A percentile compares a stretch with the other conserved stretches of the same genome.
phyloP scores from a whole-genome alignment of 2,888 invertebrate genomes.

The Drosophila setosimentum region DNA sequence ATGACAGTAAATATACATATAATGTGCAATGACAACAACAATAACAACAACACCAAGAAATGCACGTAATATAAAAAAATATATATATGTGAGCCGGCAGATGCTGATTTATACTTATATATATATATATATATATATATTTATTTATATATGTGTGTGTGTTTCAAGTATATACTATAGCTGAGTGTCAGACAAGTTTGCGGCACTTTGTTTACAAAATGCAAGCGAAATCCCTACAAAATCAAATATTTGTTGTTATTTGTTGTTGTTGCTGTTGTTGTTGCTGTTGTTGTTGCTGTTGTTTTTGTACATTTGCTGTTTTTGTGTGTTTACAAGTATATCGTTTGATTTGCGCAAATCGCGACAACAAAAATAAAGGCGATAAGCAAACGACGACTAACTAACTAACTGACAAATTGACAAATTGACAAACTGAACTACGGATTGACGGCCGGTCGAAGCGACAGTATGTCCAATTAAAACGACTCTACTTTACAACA shows the following conservation, averaged over 20 bases:
- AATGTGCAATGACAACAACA: slow-evolving; percentile 6
- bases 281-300: neutral
- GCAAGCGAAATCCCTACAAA: slow-evolving; percentile 29
- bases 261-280: slow-evolving; percentile 23
- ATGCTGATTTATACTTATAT: slow-evolving; percentile 31
- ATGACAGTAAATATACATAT: slow-evolving; percentile 30
- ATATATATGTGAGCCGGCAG: slow-evolving; percentile 66
- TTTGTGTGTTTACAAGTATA: slow-evolving; percentile 60
- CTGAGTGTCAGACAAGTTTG: slow-evolving; percentile 55
- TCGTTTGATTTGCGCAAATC: slow-evolving; percentile 79
- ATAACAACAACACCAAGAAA: slow-evolving; percentile 2
- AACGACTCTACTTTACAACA: slow-evolving; percentile 48
- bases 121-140: slow-evolving; percentile 4
- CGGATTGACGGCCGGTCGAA: slow-evolving; percentile 26
- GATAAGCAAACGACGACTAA: neutral
- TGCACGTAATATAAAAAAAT: slow-evolving; percentile 35
- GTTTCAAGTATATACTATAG: slow-evolving; percentile 5
- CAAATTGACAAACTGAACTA: slow-evolving; percentile 11
- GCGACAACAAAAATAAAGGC: slow-evolving; percentile 25
- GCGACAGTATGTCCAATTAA: slow-evolving; percentile 48
- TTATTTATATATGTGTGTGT: slow-evolving; percentile 4
- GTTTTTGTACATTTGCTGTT: slow-evolving; percentile 29
- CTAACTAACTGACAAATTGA: neutral
- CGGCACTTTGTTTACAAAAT: slow-evolving; percentile 72
- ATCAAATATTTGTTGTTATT: slow-evolving; percentile 14